phyloP scores from a whole-genome alignment of 2,797 vertebrate genomes.

The Danio kyathit region DNA sequence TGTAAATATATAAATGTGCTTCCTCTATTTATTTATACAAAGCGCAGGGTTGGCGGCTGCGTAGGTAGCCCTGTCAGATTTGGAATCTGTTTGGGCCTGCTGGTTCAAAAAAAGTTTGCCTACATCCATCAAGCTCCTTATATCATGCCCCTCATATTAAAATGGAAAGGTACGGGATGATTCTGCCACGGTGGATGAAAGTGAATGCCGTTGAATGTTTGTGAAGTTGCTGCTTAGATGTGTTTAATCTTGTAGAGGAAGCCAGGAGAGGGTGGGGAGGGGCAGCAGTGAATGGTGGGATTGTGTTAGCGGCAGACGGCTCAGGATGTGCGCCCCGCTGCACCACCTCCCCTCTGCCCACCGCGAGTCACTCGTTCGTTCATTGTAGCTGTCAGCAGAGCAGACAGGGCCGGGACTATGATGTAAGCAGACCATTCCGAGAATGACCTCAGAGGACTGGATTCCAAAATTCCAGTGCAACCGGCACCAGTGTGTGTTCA shows the following conservation, averaged over 20 bases:
- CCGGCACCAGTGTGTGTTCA: slow-evolving; percentile 58
- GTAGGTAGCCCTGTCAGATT: slow-evolving; percentile 9
- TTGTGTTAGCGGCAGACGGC: slow-evolving; percentile 51
- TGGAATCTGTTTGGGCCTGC: slow-evolving; percentile 22
- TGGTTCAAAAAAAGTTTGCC: slow-evolving; percentile 1
- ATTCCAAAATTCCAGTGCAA: slow-evolving; percentile 58
- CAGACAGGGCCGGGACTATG: slow-evolving; percentile 53
- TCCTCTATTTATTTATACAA: not conserved
- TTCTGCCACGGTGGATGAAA: slow-evolving; percentile 24
- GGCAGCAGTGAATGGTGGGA: slow-evolving; percentile 54
- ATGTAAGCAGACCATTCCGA: slow-evolving; percentile 70
- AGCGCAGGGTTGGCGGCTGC: not conserved
- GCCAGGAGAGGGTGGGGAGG: slow-evolving; percentile 14
- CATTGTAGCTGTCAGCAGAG: slow-evolving; percentile 42
- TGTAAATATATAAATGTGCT: slow-evolving; percentile 12
- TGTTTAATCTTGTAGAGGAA: slow-evolving; percentile 47
- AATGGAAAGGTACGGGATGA: not conserved
- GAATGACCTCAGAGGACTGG: slow-evolving; percentile 71
- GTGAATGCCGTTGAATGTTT: slow-evolving; percentile 33
- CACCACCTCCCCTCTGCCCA: slow-evolving; percentile 22
- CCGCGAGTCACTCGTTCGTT: not conserved
- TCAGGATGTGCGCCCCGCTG: slow-evolving; percentile 60
- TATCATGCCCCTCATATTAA: not conserved
- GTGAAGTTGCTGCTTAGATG: slow-evolving; percentile 29
- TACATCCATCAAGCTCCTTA: slow-evolving; percentile 4